Base-by-base conservation (phyloP, 2,888 invertebrate genomes). In the Epicampocera succincta region DNA sequence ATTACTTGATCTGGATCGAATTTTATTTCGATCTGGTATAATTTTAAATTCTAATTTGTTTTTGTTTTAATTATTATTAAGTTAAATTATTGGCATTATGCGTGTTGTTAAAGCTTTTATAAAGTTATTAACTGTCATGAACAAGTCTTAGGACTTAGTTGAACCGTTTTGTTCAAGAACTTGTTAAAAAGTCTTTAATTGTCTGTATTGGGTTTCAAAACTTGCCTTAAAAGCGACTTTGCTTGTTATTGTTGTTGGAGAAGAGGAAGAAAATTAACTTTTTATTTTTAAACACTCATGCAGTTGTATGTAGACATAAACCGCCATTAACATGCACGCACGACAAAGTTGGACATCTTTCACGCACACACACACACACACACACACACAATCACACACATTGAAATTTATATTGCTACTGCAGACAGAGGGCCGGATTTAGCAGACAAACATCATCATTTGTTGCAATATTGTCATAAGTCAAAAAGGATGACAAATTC, bases 151-250 rank as follows among this genome's bases (percentile, higher is more conserved):
- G 29, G 68, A 19, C 44, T 19, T 29, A 40, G 17, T 25, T 52
- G 29, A 42, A 29, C 25, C 9, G 5, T 42, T 44, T n/a, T 12
- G 11, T 12, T 17, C 11, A 25, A 68, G 54, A 42, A 12, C 48
- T 48, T 74, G 56, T 58, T 66, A 48, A 40, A 65, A 44, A 15
- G 56, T 65, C 48, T 74, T 58, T 74, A 46, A 74, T 48, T 56
- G 42, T 33, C 13, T 54, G 42, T 54, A 33, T 6, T 3, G 11
- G 12, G 17, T 48, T 50, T 48, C 38, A 60, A 25, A 48, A 38
- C 12, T 52, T 52, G 52, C 19, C 54, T 73, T 38, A 63, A 52
- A 29, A 54, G 17, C 17, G 25, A 50, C 29, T 11, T 21, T 13
- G 46, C 33, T 69, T n/a, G n/a, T 42, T 42, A 5, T 11, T 42